Evolutionary conservation across 92 coral and sea anemone genomes (phyloP).

Genomic region (Phenganax subtilis): DNA sequence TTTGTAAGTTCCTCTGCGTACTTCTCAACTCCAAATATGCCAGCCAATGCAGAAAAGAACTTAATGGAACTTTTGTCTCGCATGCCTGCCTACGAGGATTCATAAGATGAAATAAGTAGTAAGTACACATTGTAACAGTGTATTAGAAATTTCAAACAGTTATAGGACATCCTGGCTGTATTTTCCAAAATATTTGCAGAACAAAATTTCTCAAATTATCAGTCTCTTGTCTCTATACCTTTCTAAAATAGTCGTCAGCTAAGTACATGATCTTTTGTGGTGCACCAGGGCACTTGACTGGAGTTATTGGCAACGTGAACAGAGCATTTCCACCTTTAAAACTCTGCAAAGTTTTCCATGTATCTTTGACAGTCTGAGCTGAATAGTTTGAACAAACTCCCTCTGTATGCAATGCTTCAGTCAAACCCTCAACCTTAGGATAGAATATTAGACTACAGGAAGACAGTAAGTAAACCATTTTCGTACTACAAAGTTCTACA

Average conservation of each 20-base stretch:
- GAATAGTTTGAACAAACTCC: conserved; percentile 88
- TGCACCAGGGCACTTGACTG: conserved; percentile 94
- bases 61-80: conserved; percentile 63
- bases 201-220: not conserved
- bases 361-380: conserved; percentile 71
- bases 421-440: conserved; percentile 68
- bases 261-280: conserved; percentile 98
- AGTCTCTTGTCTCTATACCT: conserved; percentile 41
- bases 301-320: conserved; percentile 84
- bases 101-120: not conserved
- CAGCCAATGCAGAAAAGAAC: conserved; percentile 81
- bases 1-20: conserved; percentile 71
- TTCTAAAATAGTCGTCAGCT: conserved; percentile 75
- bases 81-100: conserved; percentile 51
- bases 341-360: conserved; percentile 86
- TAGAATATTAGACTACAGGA: not conserved
- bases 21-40: conserved; percentile 87
- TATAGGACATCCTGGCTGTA: not conserved
- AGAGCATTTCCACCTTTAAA: conserved; percentile 91
- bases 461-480: not conserved
- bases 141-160: not conserved
- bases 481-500: not conserved
- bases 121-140: not conserved
- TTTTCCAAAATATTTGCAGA: no score
- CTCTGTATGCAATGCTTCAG: conserved; percentile 79